Base-by-base conservation (phyloP, 1,140 invertebrate species). In the Nautilus pompilius region DNA sequence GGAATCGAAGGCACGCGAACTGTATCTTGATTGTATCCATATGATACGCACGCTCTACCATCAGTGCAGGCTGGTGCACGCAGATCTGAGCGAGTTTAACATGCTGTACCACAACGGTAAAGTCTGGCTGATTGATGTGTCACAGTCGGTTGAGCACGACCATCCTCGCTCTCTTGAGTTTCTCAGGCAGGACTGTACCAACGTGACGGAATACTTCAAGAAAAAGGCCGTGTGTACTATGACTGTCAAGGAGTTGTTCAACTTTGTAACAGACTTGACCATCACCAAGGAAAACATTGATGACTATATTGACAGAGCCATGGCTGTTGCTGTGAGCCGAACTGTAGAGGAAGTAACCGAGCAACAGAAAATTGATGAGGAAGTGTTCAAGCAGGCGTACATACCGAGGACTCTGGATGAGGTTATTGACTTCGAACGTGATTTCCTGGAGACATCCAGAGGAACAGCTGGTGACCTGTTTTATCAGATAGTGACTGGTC, bases 61-160 rank as follows among this genome's bases (percentile, higher is more conserved):
- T 68, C 89, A 92, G 71, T 96, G 95, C 76, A 90, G 89, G 80
- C 86, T 99, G 17, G 94, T 99, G 17, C 97, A 99, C 85, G 96
- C 95, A 6, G 96, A 98, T 87, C 87, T 99, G 20, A 97, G 94
- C 46, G 96, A 99, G 85, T 99, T 94, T 74, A 99, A 99, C 84
- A 86, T 98, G 51, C 75, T 98, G 55, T 92, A 83, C 75, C 92
- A 90, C 88, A 83, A 93, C 36, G 90, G 90, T 0, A 87, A 91
- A 74, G 82, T 95, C 20, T 91, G 91, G 62, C 89, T 98, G 26
- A 99, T 99, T 74, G 97, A 99, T 85, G 97, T 99, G 0, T 98
- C 95, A 0, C 96, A 99, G 80, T 92, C 95, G 2, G 96, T 99
- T 0, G 96, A 99, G 83, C 95, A 98, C 79, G 95, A 99, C 80